Percentiles rank a stretch among this genome's conserved stretches.
These are phyloP conservation scores for Beroe ovata DNA, from an alignment of 37 sponge, comb jelly and placozoan genomes.

Conservation along the genomic window DNA sequence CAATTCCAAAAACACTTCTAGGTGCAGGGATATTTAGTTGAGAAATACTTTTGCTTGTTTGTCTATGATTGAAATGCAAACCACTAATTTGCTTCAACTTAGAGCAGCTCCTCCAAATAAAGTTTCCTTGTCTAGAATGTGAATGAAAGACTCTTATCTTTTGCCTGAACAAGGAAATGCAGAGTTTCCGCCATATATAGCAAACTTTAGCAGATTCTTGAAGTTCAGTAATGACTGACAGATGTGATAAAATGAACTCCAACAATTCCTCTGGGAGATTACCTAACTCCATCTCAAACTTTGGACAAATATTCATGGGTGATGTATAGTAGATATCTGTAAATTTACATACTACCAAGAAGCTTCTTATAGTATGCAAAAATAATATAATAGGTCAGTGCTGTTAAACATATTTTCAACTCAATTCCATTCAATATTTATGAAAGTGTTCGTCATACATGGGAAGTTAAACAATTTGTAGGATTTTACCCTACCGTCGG, in stretches of 20 bases:
- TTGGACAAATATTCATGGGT: too few species aligned
- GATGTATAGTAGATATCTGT: too few species aligned
- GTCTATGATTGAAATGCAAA: not conserved
- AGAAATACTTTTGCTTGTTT: not conserved
- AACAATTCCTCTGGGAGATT: conserved; percentile 4
- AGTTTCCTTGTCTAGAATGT: conserved; percentile 9
- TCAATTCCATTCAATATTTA: too few species aligned
- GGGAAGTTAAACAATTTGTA: too few species aligned
- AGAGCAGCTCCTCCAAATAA: conserved; percentile 17
- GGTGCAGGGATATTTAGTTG: conserved; percentile 21
- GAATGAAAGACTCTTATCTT: not conserved
- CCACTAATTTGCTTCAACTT: not conserved
- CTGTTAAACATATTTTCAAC: too few species aligned
- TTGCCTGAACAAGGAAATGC: not conserved
- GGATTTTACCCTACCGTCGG: too few species aligned
- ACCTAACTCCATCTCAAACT: conserved; percentile 4
- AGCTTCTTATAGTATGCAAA: too few species aligned
- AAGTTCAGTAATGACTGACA: conserved; percentile 8
- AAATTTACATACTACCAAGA: too few species aligned
- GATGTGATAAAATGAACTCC: conserved; percentile 24
- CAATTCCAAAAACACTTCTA: not conserved
- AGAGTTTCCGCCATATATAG: conserved; percentile 4
- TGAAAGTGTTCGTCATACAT: too few species aligned
- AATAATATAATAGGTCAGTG: too few species aligned
- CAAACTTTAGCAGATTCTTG: conserved; percentile 38